Percentiles rank a stretch among this genome's conserved stretches.
These are phyloP conservation scores for Melanargia galathea DNA, from an alignment of 2,888 invertebrate species.

Conservation along the genomic window DNA sequence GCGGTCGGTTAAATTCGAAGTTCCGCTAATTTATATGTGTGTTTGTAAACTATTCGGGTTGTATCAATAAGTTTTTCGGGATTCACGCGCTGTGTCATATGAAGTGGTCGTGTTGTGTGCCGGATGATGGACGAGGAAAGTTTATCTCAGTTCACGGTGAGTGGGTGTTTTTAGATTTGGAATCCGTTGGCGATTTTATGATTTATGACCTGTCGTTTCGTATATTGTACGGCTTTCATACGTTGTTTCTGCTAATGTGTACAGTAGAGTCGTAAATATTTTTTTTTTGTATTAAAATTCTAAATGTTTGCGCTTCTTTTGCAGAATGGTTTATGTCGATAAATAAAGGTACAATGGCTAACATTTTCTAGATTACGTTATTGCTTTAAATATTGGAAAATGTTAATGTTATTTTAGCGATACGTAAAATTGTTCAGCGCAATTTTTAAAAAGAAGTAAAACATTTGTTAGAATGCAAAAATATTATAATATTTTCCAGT, in stretches of 20 bases:
- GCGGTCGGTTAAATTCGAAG: constrained; percentile 24
- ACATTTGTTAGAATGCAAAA: neutral
- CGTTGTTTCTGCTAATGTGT: neutral
- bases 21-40: constrained; percentile 43
- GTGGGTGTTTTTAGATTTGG: constrained; percentile 45
- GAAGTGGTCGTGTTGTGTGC: constrained; percentile 66
- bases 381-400: too few relatives aligned
- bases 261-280: neutral
- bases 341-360: too few relatives aligned
- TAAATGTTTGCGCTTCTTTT: neutral
- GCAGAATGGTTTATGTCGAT: too few relatives aligned
- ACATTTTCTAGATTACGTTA: too few relatives aligned
- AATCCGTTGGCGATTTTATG: constrained; percentile 35
- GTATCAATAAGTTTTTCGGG: constrained; percentile 47
- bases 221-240: neutral
- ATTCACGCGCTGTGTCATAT: constrained; percentile 44
- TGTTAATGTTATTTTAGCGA: too few relatives aligned
- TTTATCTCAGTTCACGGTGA: constrained; percentile 66
- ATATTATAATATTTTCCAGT: neutral
- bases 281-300: neutral
- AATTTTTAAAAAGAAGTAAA: too few relatives aligned
- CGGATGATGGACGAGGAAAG: constrained; percentile 61
- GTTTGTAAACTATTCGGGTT: constrained; percentile 40
- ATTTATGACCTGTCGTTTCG: constrained; percentile 19
- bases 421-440: neutral